A percentile compares a stretch with the other conserved stretches of the same genome.
Evolutionary conservation across 2,888 invertebrate genomes (phyloP).

Genomic region (Thera obeliscata): DNA sequence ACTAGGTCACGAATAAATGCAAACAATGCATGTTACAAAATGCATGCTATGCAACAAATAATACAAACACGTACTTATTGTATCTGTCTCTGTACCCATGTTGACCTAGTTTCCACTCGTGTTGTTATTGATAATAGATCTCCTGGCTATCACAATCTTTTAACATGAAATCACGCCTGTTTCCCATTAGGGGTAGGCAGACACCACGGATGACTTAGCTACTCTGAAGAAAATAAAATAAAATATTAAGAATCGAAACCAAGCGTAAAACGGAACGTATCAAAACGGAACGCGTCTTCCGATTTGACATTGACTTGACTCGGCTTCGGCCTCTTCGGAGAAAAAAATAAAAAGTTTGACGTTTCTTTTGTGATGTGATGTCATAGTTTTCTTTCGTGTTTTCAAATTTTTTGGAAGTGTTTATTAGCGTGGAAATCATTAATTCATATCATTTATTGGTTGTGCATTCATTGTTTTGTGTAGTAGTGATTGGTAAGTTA

Average conservation of each 20-base stretch:
- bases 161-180: too few species aligned
- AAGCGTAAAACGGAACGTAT: conserved; percentile 73
- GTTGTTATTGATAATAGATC: too few species aligned
- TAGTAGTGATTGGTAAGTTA: conserved; percentile 48
- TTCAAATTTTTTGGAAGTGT: conserved; percentile 55
- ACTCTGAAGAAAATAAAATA: background rate
- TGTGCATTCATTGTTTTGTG: conserved; percentile 45
- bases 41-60: conserved; percentile 62
- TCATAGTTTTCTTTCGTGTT: conserved; percentile 50
- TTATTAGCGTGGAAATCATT: conserved; percentile 40
- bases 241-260: background rate
- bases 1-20: conserved; percentile 51
- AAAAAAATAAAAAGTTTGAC: conserved; percentile 71
- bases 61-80: conserved; percentile 40
- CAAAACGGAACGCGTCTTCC: conserved; percentile 46
- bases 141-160: too few species aligned
- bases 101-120: too few species aligned
- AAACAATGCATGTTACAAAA: conserved; percentile 70
- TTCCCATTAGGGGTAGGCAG: too few species aligned
- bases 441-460: conserved; percentile 33
- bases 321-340: conserved; percentile 7
- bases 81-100: background rate
- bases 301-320: conserved; percentile 45
- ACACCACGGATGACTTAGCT: too few species aligned
- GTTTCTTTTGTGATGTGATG: conserved; percentile 68